phyloP scores from a whole-genome alignment of 2,888 invertebrate species.

The Osmoderma eremita region DNA sequence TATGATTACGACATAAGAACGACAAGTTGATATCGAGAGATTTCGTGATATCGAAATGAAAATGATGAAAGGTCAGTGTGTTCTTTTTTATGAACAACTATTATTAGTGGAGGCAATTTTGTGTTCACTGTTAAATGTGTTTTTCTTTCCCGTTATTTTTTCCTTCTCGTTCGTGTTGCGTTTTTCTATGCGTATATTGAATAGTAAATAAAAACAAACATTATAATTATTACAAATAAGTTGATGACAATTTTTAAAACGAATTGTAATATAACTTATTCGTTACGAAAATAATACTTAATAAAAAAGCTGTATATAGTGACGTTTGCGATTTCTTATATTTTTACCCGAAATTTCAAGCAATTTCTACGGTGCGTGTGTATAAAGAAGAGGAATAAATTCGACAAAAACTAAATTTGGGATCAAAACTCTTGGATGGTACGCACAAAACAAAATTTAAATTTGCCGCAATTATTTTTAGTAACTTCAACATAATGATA shows the following conservation, averaged over 20 bases:
- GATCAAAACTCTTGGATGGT: no score
- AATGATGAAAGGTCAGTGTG: constrained; percentile 32
- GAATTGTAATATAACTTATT: constrained; percentile 38
- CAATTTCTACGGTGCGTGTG: no score
- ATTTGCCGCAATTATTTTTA: no score
- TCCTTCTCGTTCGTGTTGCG: constrained; percentile 29
- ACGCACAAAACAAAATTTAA: no score
- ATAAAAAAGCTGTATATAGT: constrained; percentile 38
- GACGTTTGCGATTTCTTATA: constrained; percentile 17
- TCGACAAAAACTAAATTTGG: no score
- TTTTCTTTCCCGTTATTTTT: no score
- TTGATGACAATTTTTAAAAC: constrained; percentile 29
- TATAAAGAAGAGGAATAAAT: no score
- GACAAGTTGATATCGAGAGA: no score
- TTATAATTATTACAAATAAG: constrained; percentile 37
- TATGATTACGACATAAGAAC: no score
- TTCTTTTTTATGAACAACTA: constrained; percentile 29
- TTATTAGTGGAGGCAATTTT: constrained; percentile 25
- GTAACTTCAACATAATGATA: no score
- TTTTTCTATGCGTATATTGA: constrained; percentile 40
- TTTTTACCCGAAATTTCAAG: neutral
- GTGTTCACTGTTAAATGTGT: constrained; percentile 28
- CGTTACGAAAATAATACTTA: constrained; percentile 34
- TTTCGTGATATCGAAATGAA: constrained; percentile 23
- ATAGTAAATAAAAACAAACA: constrained; percentile 14